Evolutionary conservation across 2,888 invertebrate species (phyloP).

Genomic region (Sesamia inferens): DNA sequence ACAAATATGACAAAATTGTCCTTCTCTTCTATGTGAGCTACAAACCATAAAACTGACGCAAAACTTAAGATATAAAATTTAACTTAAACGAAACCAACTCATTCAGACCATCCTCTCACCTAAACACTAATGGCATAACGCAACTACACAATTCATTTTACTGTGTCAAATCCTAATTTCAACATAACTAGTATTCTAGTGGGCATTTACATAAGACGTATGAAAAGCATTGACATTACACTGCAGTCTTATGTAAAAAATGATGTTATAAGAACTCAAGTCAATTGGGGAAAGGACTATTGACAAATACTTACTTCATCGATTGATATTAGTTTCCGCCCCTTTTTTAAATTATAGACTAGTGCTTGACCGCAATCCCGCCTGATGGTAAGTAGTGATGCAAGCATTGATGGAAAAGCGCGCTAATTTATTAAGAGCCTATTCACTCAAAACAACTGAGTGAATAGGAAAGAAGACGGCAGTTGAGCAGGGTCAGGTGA

Average conservation of each 20-base stretch:
- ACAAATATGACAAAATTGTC: not conserved
- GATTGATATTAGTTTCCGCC: too few relatives aligned
- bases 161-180: constrained; percentile 35
- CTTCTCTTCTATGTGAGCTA: not conserved
- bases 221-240: not conserved
- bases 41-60: not conserved
- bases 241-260: constrained; percentile 24
- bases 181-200: not conserved
- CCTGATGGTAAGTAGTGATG: too few relatives aligned
- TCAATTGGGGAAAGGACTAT: too few relatives aligned
- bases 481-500: too few relatives aligned
- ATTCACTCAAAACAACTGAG: too few relatives aligned
- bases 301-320: too few relatives aligned
- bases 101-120: not conserved
- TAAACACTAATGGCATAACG: constrained; percentile 22
- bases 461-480: too few relatives aligned
- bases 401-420: too few relatives aligned
- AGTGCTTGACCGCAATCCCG: too few relatives aligned
- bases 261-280: not conserved
- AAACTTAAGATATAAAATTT: not conserved
- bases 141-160: not conserved
- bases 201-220: constrained; percentile 24
- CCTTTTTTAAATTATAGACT: too few relatives aligned
- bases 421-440: too few relatives aligned
- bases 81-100: not conserved